A percentile compares a stretch with the other conserved stretches of the same genome.
phyloP scores from a whole-genome alignment of 1,140 invertebrate genomes.

The Araneus ventricosus region DNA sequence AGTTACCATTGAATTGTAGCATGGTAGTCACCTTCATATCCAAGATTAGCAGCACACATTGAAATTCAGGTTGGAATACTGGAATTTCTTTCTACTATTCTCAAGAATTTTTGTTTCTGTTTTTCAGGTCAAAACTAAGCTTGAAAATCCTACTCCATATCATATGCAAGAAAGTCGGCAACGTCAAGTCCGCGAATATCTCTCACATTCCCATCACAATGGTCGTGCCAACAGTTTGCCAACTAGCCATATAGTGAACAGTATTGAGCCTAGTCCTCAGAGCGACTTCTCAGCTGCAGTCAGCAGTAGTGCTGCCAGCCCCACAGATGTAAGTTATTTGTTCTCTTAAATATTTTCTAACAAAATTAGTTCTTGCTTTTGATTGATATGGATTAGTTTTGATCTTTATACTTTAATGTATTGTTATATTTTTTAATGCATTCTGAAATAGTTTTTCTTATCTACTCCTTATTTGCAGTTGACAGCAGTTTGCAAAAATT shows the following conservation, averaged over 20 bases:
- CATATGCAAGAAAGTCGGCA: conserved; percentile 94
- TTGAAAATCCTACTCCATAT: conserved; percentile 94
- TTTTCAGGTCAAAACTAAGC: conserved; percentile 86
- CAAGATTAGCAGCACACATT: no score
- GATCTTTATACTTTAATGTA: no score
- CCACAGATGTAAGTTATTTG: conserved; percentile 54
- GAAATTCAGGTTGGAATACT: no score
- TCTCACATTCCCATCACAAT: conserved; percentile 78
- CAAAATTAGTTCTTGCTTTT: no score
- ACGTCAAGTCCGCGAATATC: conserved; percentile 91
- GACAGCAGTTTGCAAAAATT: no score
- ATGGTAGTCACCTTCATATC: no score
- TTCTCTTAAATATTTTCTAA: background rate
- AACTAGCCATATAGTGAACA: conserved; percentile 26
- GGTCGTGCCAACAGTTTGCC: conserved; percentile 39
- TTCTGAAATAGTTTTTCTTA: no score
- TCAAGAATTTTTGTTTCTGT: background rate
- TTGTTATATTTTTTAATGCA: no score
- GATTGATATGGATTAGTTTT: no score
- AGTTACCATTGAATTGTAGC: no score
- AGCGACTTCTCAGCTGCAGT: conserved; percentile 63
- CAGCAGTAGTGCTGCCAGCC: conserved; percentile 63
- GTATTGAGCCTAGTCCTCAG: conserved; percentile 45
- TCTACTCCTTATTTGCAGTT: no score
- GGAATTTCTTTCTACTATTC: background rate